phyloP scores from a whole-genome alignment of 2,888 invertebrate genomes.

The Luperina nickerlii region DNA sequence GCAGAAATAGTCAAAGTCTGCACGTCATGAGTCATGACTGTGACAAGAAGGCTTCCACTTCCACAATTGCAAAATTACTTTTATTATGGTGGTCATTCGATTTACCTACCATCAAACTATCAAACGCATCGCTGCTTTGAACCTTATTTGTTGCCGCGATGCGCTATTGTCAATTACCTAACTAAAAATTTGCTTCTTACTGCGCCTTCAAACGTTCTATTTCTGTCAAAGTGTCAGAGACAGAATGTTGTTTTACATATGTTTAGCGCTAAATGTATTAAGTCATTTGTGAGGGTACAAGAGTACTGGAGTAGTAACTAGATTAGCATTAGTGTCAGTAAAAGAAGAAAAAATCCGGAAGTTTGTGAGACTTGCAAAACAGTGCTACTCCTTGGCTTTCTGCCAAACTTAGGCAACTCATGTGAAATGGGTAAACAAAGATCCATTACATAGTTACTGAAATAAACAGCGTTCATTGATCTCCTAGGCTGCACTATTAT shows the following conservation, averaged over 20 bases:
- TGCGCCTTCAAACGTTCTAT: neutral
- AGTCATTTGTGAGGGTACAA: neutral
- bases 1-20: too few species aligned
- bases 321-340: conserved; percentile 26
- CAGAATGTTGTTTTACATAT: neutral
- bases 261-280: neutral
- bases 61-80: neutral
- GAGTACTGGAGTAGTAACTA: conserved; percentile 17
- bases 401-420: conserved; percentile 75
- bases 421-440: conserved; percentile 77
- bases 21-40: too few species aligned
- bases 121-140: neutral
- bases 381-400: conserved; percentile 68
- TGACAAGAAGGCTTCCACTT: too few species aligned
- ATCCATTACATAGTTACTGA: conserved; percentile 76
- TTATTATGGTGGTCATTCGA: neutral
- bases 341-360: conserved; percentile 60
- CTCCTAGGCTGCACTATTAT: conserved; percentile 63
- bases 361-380: conserved; percentile 67
- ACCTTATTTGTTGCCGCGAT: neutral
- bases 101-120: too few species aligned
- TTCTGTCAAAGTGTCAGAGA: neutral
- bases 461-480: conserved; percentile 78
- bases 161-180: neutral
- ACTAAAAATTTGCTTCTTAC: neutral